Evolutionary conservation across 2,113 vertebrate genomes (phyloP).

Genomic region (Amphilophus citrinellus): DNA sequence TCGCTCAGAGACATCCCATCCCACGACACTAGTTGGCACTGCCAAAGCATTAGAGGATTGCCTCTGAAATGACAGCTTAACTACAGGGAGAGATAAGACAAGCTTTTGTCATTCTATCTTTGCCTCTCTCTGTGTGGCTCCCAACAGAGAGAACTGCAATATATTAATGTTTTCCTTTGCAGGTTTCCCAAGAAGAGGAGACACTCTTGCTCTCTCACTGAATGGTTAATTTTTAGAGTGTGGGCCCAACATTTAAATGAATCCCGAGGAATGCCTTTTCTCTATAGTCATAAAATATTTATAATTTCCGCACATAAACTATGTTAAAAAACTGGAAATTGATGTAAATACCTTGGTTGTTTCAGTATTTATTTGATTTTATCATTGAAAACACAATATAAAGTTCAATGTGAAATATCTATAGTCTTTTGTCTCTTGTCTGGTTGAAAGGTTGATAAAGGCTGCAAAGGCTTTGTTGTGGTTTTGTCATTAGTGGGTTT

Average conservation of each 20-base stretch:
- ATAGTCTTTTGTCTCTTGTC: slow-evolving; percentile 2
- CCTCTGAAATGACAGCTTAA: slow-evolving; percentile 52
- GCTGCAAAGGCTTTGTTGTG: slow-evolving; percentile 25
- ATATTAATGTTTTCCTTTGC: neutral
- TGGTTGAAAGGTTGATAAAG: slow-evolving; percentile 32
- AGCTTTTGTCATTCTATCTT: slow-evolving; percentile 6
- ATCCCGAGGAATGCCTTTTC: neutral
- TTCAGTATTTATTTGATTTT: slow-evolving; percentile 21
- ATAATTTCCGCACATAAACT: neutral
- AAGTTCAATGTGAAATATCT: slow-evolving; percentile 4
- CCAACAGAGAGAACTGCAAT: slow-evolving; percentile 1
- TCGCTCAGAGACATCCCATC: slow-evolving; percentile 23
- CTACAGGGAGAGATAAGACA: slow-evolving; percentile 29
- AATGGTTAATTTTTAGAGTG: neutral
- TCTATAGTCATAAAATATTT: slow-evolving; percentile 14
- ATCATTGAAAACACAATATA: neutral
- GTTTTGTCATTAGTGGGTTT: slow-evolving; percentile 21
- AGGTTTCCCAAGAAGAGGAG: neutral
- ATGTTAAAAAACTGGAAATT: neutral
- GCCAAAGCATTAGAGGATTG: slow-evolving; percentile 23
- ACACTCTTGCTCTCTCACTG: neutral
- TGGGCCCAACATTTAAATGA: slow-evolving; percentile 1
- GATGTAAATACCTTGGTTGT: neutral
- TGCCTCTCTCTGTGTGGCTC: neutral
- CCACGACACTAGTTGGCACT: slow-evolving; percentile 25